Evolutionary conservation across 1,140 invertebrate species (phyloP).

Genomic region (Drosophila equinoxialis): DNA sequence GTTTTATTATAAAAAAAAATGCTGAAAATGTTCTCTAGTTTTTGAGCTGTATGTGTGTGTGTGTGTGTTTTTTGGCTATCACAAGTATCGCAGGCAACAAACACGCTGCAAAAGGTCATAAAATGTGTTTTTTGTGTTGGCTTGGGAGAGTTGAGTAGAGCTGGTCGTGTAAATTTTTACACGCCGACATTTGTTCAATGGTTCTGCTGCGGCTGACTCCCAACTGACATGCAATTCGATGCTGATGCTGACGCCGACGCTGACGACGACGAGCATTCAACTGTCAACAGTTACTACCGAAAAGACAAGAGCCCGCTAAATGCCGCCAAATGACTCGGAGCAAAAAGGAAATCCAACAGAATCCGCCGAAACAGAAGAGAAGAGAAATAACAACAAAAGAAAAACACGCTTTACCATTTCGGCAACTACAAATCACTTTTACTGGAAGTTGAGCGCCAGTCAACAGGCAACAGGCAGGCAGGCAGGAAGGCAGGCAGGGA

Average conservation of each 20-base stretch:
- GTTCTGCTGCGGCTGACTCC: conserved; percentile 32
- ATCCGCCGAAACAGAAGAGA: background rate
- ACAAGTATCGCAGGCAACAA: conserved; percentile 51
- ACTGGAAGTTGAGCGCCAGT: conserved; percentile 54
- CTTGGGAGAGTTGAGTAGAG: background rate
- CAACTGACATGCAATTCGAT: conserved; percentile 68
- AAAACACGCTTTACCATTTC: conserved; percentile 47
- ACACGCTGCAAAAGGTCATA: conserved; percentile 74
- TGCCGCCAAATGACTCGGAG: conserved; percentile 79
- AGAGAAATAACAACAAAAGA: conserved; percentile 1
- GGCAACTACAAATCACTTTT: conserved; percentile 80
- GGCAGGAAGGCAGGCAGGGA: background rate
- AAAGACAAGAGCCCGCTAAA: conserved; percentile 72
- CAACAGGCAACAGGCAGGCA: background rate
- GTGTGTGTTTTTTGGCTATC: conserved; percentile 63
- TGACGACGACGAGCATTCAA: conserved; percentile 74
- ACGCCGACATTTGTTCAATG: conserved; percentile 66
- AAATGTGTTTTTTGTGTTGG: conserved; percentile 75
- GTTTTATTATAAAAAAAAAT: conserved; percentile 23
- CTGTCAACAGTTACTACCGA: conserved; percentile 81
- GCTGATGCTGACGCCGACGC: too few relatives aligned
- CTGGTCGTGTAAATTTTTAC: conserved; percentile 35
- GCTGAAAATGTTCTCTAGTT: too few relatives aligned
- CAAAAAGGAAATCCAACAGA: conserved; percentile 31
- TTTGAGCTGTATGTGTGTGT: too few relatives aligned